These are phyloP conservation scores for Zeugodacus cucurbitae DNA, from an alignment of 1,140 invertebrate species.

Conservation along the genomic window DNA sequence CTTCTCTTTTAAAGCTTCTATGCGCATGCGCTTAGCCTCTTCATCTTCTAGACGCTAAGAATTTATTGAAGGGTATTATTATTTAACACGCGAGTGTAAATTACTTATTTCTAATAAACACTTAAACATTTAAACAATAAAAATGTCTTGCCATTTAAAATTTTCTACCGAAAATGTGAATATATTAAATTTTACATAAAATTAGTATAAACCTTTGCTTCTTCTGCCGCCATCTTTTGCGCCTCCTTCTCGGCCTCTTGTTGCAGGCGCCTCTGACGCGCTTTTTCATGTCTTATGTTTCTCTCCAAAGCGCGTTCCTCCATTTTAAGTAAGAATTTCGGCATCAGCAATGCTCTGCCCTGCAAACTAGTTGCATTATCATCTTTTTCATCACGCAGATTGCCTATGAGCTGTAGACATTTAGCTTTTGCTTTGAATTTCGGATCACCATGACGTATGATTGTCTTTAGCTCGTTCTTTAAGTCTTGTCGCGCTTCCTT, in stretches of 20 bases:
- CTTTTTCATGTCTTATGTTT: conserved; percentile 71
- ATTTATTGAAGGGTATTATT: background rate
- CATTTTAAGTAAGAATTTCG: conserved; percentile 74
- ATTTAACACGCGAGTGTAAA: background rate
- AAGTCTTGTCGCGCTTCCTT: conserved; percentile 69
- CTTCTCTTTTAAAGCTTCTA: conserved; percentile 71
- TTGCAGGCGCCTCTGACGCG: conserved; percentile 70
- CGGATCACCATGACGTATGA: conserved; percentile 70
- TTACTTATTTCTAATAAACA: background rate
- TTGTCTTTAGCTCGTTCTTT: conserved; percentile 70
- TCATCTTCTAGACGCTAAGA: conserved; percentile 68
- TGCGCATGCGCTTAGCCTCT: conserved; percentile 71
- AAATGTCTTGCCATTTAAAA: no score
- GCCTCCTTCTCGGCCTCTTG: conserved; percentile 72
- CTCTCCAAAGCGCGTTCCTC: conserved; percentile 72
- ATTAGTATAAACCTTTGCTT: conserved; percentile 61
- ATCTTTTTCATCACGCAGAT: conserved; percentile 61
- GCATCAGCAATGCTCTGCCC: conserved; percentile 70
- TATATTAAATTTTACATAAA: background rate
- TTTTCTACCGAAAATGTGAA: no score
- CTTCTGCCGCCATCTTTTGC: conserved; percentile 68
- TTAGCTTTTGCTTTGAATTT: conserved; percentile 71
- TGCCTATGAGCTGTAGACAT: conserved; percentile 69
- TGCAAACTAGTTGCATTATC: conserved; percentile 64
- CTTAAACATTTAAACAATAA: no score